Evolutionary conservation across 2,113 vertebrate genomes (phyloP).

Genomic region (Hydropotes inermis): DNA sequence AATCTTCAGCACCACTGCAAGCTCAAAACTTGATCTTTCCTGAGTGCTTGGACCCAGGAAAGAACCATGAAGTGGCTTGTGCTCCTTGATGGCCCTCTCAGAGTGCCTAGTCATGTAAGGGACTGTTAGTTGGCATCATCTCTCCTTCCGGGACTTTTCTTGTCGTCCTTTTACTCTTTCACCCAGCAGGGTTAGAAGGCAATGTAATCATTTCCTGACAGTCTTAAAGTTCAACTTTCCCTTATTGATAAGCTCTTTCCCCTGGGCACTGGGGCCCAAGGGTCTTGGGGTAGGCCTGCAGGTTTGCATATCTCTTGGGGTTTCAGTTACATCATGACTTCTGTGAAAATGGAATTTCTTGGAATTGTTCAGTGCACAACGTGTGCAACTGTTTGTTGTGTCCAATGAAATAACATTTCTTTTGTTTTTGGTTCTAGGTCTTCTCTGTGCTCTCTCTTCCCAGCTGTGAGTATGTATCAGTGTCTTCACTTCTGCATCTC

Average conservation of each 20-base stretch:
- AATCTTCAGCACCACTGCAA: fast-evolving
- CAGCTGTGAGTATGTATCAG: not conserved
- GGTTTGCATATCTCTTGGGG: not conserved
- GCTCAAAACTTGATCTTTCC: not conserved
- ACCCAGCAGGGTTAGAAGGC: not conserved
- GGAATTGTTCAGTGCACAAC: not conserved
- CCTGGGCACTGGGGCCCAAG: not conserved
- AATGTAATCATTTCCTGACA: not conserved
- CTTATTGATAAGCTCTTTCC: not conserved
- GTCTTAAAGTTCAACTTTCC: not conserved
- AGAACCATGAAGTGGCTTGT: constrained; percentile 76
- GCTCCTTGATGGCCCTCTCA: constrained; percentile 76
- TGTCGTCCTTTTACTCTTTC: not conserved
- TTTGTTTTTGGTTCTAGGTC: not conserved
- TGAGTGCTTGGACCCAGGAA: not conserved
- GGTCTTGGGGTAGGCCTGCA: too few species aligned
- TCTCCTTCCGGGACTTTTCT: not conserved
- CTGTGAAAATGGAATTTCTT: not conserved
- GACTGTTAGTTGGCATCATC: too few species aligned
- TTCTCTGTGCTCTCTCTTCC: not conserved
- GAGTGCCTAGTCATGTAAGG: constrained; percentile 70
- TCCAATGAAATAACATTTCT: not conserved
- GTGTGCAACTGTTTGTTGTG: not conserved
- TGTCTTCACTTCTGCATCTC: not conserved
- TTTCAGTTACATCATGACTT: not conserved